A percentile compares a stretch with the other conserved stretches of the same genome.
phyloP scores from a whole-genome alignment of 2,797 vertebrate species.

The Hydrolagus colliei region DNA sequence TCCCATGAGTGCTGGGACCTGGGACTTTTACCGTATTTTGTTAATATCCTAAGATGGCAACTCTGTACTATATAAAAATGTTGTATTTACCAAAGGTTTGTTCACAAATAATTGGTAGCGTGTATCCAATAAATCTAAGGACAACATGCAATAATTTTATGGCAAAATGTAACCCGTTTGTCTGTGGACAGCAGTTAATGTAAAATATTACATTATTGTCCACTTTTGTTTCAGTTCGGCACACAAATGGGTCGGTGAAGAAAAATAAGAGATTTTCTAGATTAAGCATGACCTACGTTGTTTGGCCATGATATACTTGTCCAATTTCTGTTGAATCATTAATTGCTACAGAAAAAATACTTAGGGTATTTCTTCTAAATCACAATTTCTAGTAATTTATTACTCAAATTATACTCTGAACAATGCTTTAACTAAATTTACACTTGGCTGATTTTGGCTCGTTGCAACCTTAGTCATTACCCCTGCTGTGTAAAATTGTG shows the following conservation, averaged over 20 bases:
- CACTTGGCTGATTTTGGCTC: slow-evolving; percentile 34
- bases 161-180: too few relatives aligned
- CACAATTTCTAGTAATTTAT: slow-evolving; percentile 22
- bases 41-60: neutral
- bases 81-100: neutral
- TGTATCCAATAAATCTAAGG: neutral
- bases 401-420: slow-evolving; percentile 8
- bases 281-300: neutral
- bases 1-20: too few relatives aligned
- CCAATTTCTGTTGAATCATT: neutral
- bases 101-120: neutral
- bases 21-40: too few relatives aligned
- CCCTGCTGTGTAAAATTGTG: slow-evolving; percentile 50
- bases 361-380: neutral
- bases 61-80: neutral
- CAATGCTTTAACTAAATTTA: slow-evolving; percentile 6
- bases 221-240: neutral
- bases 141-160: neutral
- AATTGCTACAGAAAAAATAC: neutral
- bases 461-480: slow-evolving; percentile 47
- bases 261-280: neutral
- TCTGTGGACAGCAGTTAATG: neutral
- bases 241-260: neutral
- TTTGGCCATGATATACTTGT: neutral
- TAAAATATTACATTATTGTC: neutral